phyloP scores from a whole-genome alignment of 2,888 invertebrate genomes.

The Caradrina clavipalpis region DNA sequence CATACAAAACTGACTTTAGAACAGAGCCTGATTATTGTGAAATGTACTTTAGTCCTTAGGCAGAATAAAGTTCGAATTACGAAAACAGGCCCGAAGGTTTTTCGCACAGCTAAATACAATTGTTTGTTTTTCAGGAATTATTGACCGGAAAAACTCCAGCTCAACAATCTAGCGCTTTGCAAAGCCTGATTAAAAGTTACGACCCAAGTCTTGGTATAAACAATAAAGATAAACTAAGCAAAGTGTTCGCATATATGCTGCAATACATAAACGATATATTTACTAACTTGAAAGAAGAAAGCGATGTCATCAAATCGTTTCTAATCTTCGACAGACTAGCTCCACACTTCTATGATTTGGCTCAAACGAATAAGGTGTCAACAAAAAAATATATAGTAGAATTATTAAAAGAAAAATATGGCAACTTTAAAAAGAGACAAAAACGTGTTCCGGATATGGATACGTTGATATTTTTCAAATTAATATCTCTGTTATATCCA shows the following conservation, averaged over 20 bases:
- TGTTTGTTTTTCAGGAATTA: constrained; percentile 84
- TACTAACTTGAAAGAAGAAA: constrained; percentile 76
- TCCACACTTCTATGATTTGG: constrained; percentile 92
- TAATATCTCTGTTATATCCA: constrained; percentile 95
- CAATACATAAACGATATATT: constrained; percentile 94
- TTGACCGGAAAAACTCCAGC: constrained; percentile 91
- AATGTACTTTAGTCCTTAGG: no score
- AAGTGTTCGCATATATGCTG: constrained; percentile 94
- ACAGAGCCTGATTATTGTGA: no score
- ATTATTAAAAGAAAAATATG: constrained; percentile 94
- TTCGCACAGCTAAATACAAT: background rate
- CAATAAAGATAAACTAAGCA: constrained; percentile 94
- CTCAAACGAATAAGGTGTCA: constrained; percentile 93
- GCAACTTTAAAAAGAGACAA: constrained; percentile 90
- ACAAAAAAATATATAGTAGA: constrained; percentile 93
- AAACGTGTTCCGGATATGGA: constrained; percentile 93
- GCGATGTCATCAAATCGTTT: constrained; percentile 89
- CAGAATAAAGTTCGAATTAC: no score
- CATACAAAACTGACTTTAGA: no score
- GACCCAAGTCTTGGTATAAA: constrained; percentile 95
- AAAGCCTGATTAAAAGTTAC: constrained; percentile 96
- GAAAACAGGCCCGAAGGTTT: no score
- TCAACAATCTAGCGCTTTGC: constrained; percentile 93
- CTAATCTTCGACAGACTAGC: constrained; percentile 90
- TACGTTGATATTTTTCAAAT: constrained; percentile 95